Base-by-base conservation (phyloP, 2,113 vertebrate genomes). In the Neolamprologus variostigma region DNA sequence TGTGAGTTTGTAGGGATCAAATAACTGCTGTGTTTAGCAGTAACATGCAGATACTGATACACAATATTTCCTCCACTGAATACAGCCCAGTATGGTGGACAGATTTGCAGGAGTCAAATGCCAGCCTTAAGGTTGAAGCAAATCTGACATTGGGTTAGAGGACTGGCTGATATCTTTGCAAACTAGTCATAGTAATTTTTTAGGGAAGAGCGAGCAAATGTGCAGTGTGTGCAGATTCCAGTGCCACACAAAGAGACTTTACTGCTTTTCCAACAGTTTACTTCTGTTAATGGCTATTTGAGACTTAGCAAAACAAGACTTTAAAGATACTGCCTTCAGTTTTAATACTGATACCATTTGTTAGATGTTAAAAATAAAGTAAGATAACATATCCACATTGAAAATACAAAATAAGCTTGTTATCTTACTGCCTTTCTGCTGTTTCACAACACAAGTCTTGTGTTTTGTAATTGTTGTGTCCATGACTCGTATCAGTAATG, bases 371-470 rank as follows among this genome's bases (percentile, higher is more conserved):
- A 73, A 73, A 45, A 1, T 14, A 23, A 42, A 40, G 35, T 21
- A 68, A 23, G 12, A 26, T 26, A 1, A 17, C 26, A 0, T 17
- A 73, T 26, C 68, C 0, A 0, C 0, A 10, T 26, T 73, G 37
- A 26, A 73, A 73, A 16, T 42, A 26, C 0, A 42, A 45, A 71
- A 3, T 45, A 28, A 28, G 14, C 21, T 0, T 47, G 0, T 1
- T 47, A 19, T 76, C 68, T 76, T 76, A 73, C 40, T 76, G 68
- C 23, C 2, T 76, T 47, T 71, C n/a, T 42, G 7, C 5, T 71
- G 66, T 28, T 28, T 76, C 71, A 76, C 5, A 76, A 10, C 21
- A 10, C 3, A 0, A 73, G 23, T 47, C 3, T 28, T 47, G 23
- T 1, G 21, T 45, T 26, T 10, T 45, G 21, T 23, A 26, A 23